Base-by-base conservation (phyloP, 2,888 invertebrate species). In the Orchesellides sinensis region DNA sequence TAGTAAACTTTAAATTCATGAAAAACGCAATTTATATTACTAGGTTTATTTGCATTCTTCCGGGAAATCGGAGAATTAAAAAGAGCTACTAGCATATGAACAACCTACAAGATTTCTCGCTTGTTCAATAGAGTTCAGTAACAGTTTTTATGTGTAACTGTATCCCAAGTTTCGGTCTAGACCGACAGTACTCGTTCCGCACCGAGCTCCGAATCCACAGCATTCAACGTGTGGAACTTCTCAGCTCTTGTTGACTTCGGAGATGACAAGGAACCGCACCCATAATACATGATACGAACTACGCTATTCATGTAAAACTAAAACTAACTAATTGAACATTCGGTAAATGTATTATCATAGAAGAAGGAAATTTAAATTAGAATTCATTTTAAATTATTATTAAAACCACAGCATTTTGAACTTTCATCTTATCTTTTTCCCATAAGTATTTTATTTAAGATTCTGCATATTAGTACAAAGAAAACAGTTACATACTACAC, bases 241-340 rank as follows among this genome's bases (percentile, higher is more conserved):
- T 54, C 17, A n/a, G n/a, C 14, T 49, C 5, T 49, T 35, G 35
- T 35, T 5, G 5, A 12, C 12, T 5, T 8, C 12, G 4, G n/a
- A 21, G 25, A 29, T 10, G 32, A 29, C 29, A 8, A 17, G 61
- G 61, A 61, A 61, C 61, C 61, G 61, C 61, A 61, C 61, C 61
- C 61, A 52, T 17, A 10, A 52, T 21, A 40, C n/a, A 8, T 32
- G n/a, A 40, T 40, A 8, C 10, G 2, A 40, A 40, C n/a, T 40
- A 5, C 32, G 32, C 10, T n/a, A n/a, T n/a, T n/a, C n/a, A n/a
- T n/a, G n/a, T n/a, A n/a, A n/a, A n/a, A n/a, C n/a, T n/a, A n/a
- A n/a, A n/a, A n/a, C n/a, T n/a, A n/a, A n/a, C n/a, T n/a, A n/a
- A n/a, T n/a, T n/a, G n/a, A n/a, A n/a, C n/a, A n/a, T n/a, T n/a